These are phyloP conservation scores for Hyaena hyaena DNA, from an alignment of 2,113 vertebrate species.

Conservation along the genomic window DNA sequence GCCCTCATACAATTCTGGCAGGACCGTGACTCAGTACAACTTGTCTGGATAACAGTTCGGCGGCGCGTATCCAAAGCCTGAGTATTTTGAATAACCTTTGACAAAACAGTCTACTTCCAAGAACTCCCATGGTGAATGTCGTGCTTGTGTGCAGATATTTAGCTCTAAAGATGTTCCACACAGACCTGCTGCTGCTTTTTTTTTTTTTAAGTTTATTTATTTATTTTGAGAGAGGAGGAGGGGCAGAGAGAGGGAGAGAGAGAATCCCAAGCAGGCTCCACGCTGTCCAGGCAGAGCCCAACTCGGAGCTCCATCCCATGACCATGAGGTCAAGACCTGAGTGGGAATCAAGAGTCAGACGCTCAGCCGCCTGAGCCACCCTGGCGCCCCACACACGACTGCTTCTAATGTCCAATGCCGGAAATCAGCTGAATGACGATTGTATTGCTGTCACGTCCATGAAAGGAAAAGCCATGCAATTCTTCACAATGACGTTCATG, in stretches of 20 bases:
- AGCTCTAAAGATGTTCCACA: background rate
- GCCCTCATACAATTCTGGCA: background rate
- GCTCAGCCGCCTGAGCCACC: background rate
- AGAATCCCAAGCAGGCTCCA: background rate
- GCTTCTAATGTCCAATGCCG: background rate
- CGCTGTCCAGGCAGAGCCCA: background rate
- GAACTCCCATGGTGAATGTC: background rate
- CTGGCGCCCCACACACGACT: background rate
- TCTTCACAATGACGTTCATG: background rate
- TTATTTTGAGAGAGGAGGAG: background rate
- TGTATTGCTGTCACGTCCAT: too few species aligned
- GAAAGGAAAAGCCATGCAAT: background rate
- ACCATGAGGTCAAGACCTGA: background rate
- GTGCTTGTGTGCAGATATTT: background rate
- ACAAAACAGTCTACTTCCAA: background rate
- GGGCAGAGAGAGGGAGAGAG: background rate
- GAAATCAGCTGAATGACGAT: background rate
- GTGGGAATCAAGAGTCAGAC: background rate
- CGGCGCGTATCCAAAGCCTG: background rate
- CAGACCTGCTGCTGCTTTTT: background rate
- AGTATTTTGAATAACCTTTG: background rate
- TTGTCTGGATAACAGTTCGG: background rate
- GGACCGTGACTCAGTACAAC: fast-evolving
- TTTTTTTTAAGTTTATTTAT: background rate
- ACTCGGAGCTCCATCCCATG: background rate